Evolutionary conservation across 2,888 invertebrate species (phyloP).

Genomic region (Zootermopsis nevadensis): DNA sequence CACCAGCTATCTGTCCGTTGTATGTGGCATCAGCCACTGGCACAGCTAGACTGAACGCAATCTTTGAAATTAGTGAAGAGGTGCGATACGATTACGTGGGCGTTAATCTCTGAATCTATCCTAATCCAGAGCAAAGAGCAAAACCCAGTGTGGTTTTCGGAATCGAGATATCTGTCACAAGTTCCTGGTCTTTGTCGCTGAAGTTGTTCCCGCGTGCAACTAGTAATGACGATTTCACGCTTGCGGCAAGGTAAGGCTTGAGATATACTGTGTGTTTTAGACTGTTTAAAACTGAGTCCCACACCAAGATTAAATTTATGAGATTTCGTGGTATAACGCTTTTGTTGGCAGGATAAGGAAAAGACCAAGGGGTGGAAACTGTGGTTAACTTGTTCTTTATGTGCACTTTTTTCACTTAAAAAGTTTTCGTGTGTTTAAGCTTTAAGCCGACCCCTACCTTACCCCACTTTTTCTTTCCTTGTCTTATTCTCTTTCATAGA

Average conservation of each 20-base stretch:
- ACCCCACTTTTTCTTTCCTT: neutral
- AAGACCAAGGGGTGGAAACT: neutral
- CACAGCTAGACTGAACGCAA: too few relatives aligned
- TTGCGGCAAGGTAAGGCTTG: neutral
- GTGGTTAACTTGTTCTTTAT: slow-evolving; percentile 35
- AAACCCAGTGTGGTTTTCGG: too few relatives aligned
- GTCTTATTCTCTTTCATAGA: slow-evolving; percentile 7
- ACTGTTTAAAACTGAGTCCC: neutral
- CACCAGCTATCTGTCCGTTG: too few relatives aligned
- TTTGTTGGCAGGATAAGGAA: slow-evolving; percentile 14
- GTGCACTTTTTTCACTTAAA: slow-evolving; percentile 40
- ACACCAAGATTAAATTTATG: slow-evolving; percentile 9
- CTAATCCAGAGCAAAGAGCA: too few relatives aligned
- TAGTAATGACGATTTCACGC: neutral
- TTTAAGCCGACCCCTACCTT: neutral
- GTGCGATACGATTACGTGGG: too few relatives aligned
- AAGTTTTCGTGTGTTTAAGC: slow-evolving; percentile 18
- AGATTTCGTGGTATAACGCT: slow-evolving; percentile 11
- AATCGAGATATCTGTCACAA: too few relatives aligned
- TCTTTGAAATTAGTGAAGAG: too few relatives aligned
- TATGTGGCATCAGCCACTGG: too few relatives aligned
- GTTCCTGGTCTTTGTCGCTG: too few relatives aligned
- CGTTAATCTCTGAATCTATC: too few relatives aligned
- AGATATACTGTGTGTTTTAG: neutral
- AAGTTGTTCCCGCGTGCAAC: neutral